Evolutionary conservation across 2,797 vertebrate genomes (phyloP).

Genomic region (Hippopotamyrus pictus): DNA sequence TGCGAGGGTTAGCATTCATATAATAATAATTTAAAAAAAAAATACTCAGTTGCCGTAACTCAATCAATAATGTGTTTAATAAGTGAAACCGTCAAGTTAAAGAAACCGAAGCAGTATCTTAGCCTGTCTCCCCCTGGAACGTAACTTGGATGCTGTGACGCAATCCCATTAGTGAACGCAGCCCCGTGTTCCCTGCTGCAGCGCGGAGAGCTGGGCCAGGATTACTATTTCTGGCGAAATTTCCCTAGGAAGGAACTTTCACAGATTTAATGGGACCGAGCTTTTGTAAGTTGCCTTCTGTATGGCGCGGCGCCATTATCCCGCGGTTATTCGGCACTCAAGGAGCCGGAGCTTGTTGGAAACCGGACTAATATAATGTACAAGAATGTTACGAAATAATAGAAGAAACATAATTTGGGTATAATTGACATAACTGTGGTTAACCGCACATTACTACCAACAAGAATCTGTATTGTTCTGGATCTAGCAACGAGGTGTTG

Average conservation of each 20-base stretch:
- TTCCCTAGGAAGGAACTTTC: slow-evolving; percentile 97
- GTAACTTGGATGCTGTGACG: slow-evolving; percentile 79
- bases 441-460: background rate
- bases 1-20: background rate
- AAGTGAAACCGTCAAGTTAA: background rate
- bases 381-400: slow-evolving; percentile 27
- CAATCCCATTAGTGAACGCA: slow-evolving; percentile 81
- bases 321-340: slow-evolving; percentile 34
- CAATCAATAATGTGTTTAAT: background rate
- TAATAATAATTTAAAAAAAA: background rate
- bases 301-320: slow-evolving; percentile 80
- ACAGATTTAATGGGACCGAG: slow-evolving; percentile 92
- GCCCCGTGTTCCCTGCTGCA: slow-evolving; percentile 81
- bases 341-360: slow-evolving; percentile 39
- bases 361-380: slow-evolving; percentile 43
- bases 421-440: background rate
- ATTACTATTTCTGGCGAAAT: slow-evolving; percentile 92
- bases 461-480: background rate
- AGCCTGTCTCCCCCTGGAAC: slow-evolving; percentile 67
- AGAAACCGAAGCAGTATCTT: slow-evolving; percentile 61
- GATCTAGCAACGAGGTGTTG: background rate
- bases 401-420: background rate
- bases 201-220: slow-evolving; percentile 70
- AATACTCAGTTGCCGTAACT: background rate
- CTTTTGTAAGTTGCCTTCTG: slow-evolving; percentile 96